Evolutionary conservation across 1,140 invertebrate species (phyloP).

Genomic region (Heterodera carotae): DNA sequence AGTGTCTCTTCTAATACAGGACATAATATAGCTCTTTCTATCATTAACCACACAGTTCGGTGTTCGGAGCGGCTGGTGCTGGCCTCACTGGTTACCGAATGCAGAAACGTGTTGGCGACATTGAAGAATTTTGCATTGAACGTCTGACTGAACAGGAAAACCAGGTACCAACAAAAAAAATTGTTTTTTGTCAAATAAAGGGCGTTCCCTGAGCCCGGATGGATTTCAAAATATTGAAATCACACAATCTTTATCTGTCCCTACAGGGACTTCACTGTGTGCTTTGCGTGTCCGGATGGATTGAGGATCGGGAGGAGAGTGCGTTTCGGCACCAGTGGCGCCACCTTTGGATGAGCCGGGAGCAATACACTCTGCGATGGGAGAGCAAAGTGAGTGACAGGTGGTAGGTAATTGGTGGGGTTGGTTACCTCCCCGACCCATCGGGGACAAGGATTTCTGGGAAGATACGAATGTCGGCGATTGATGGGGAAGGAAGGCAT

Average conservation of each 20-base stretch:
- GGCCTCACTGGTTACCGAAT: conserved; percentile 68
- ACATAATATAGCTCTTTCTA: background rate
- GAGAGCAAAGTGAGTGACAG: conserved; percentile 69
- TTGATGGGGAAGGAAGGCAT: too few species aligned
- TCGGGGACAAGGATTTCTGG: too few species aligned
- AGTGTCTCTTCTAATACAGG: too few species aligned
- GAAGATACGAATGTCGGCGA: too few species aligned
- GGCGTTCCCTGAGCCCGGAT: too few species aligned
- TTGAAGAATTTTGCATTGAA: conserved; percentile 69
- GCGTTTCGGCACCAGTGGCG: conserved; percentile 69
- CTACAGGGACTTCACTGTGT: conserved; percentile 31
- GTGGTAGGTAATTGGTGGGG: too few species aligned
- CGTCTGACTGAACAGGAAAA: conserved; percentile 58
- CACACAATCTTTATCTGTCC: background rate
- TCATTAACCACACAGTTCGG: conserved; percentile 60
- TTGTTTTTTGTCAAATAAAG: too few species aligned
- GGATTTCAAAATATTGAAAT: too few species aligned
- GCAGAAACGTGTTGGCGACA: conserved; percentile 67
- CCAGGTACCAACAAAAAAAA: background rate
- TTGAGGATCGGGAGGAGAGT: conserved; percentile 52
- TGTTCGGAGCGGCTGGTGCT: conserved; percentile 69
- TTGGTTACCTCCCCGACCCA: too few species aligned
- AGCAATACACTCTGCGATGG: conserved; percentile 76
- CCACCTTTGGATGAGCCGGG: conserved; percentile 71
- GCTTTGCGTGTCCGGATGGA: conserved; percentile 59